These are phyloP conservation scores for Anoplophora glabripennis DNA, from an alignment of 1,140 invertebrate genomes.

Conservation along the genomic window DNA sequence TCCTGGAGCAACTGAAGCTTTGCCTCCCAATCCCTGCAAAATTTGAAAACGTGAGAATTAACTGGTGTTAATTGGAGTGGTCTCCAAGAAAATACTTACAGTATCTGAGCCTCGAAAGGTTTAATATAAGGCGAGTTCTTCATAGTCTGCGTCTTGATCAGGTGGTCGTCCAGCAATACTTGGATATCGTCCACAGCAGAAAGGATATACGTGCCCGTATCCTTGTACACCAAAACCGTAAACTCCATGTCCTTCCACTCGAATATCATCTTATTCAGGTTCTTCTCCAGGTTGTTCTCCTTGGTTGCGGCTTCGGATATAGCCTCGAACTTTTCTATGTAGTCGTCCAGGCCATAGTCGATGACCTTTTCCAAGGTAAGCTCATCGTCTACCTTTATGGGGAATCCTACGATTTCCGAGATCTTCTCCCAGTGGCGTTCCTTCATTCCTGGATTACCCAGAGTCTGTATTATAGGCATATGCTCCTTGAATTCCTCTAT, in stretches of 20 bases:
- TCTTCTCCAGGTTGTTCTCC: constrained; percentile 90
- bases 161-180: constrained; percentile 91
- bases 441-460: constrained; percentile 93
- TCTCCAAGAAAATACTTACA: constrained; percentile 58
- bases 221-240: constrained; percentile 72
- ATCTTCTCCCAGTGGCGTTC: constrained; percentile 94
- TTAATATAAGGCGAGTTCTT: constrained; percentile 96
- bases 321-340: constrained; percentile 84
- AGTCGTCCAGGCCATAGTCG: constrained; percentile 88
- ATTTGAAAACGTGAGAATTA: background rate
- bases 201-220: constrained; percentile 89
- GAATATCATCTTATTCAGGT: constrained; percentile 83
- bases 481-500: constrained; percentile 90
- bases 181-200: constrained; percentile 94
- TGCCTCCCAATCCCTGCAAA: constrained; percentile 70
- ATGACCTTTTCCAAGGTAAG: constrained; percentile 88
- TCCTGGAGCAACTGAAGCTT: constrained; percentile 79
- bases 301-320: constrained; percentile 95
- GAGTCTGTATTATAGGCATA: constrained; percentile 84
- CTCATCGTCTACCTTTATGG: constrained; percentile 80
- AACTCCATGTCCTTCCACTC: constrained; percentile 92
- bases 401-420: constrained; percentile 92
- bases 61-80: too few species aligned
- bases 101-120: constrained; percentile 80
- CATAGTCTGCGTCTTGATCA: constrained; percentile 97